These are phyloP conservation scores for Helicoverpa assulta DNA, from an alignment of 2,888 invertebrate genomes.

Conservation along the genomic window DNA sequence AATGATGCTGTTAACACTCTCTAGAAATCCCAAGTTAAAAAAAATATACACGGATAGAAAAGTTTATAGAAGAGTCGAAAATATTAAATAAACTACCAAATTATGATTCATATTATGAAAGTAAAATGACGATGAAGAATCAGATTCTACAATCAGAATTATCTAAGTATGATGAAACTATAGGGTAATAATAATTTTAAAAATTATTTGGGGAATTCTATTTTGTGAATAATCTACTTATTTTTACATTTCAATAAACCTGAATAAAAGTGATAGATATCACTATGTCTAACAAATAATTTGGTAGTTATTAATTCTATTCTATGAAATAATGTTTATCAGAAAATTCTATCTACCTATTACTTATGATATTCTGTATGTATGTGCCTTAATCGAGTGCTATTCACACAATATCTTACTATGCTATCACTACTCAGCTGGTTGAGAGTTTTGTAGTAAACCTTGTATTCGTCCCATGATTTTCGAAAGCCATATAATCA, in stretches of 20 bases:
- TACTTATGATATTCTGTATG: slow-evolving; percentile 40
- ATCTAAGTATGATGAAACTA: slow-evolving; percentile 11
- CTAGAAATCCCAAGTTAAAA: slow-evolving; percentile 43
- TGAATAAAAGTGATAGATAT: too few species aligned
- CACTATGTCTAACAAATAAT: slow-evolving; percentile 24
- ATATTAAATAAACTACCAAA: slow-evolving; percentile 43
- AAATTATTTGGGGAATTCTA: background rate
- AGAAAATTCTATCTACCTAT: slow-evolving; percentile 65
- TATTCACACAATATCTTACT: slow-evolving; percentile 64
- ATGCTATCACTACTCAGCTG: slow-evolving; percentile 65
- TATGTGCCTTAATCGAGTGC: slow-evolving; percentile 58
- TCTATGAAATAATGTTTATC: slow-evolving; percentile 45
- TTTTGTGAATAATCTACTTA: too few species aligned
- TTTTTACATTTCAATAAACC: too few species aligned
- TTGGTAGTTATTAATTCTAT: slow-evolving; percentile 42
- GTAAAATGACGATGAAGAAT: background rate
- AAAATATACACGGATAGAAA: slow-evolving; percentile 31
- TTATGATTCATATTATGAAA: slow-evolving; percentile 19
- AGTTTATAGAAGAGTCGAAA: slow-evolving; percentile 34
- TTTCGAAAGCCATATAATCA: slow-evolving; percentile 35
- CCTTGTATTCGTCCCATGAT: slow-evolving; percentile 49
- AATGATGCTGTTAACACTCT: background rate
- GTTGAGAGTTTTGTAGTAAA: slow-evolving; percentile 53
- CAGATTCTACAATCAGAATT: background rate
- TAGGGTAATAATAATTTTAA: background rate